Evolutionary conservation across 35 echinoderm and acorn worm genomes (phyloP).

Genomic region (Acanthaster planci): DNA sequence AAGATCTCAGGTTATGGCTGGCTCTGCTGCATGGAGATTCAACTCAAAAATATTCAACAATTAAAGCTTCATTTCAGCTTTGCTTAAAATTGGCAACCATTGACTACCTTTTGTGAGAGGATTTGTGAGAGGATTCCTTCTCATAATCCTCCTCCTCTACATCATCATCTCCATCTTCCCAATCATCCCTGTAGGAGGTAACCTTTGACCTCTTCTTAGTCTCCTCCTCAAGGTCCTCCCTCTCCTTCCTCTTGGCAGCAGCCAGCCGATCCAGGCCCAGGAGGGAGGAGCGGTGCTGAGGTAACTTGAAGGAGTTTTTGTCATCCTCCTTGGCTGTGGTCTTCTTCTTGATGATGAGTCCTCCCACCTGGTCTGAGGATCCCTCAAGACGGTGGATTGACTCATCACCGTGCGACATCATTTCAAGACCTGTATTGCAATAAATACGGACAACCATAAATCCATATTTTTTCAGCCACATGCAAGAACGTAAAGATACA

Average conservation of each 20-base stretch:
- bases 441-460: too few relatives aligned
- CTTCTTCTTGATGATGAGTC: constrained; percentile 86
- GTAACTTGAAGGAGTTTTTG: constrained; percentile 62
- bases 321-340: constrained; percentile 20
- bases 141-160: constrained; percentile 48
- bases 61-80: too few relatives aligned
- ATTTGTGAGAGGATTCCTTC: constrained; percentile 14
- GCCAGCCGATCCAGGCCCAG: constrained; percentile 76
- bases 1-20: too few relatives aligned
- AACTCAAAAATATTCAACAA: neutral
- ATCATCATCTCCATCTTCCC: constrained; percentile 65
- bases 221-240: constrained; percentile 63
- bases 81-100: too few relatives aligned
- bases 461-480: too few relatives aligned
- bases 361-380: constrained; percentile 64
- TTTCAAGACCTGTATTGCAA: too few relatives aligned
- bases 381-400: constrained; percentile 40
- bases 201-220: constrained; percentile 80
- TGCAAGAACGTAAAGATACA: too few relatives aligned
- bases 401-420: neutral
- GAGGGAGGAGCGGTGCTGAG: constrained; percentile 49
- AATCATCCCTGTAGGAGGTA: constrained; percentile 76
- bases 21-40: too few relatives aligned
- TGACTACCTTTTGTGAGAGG: constrained; percentile 59
- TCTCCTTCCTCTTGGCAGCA: constrained; percentile 61